These are phyloP conservation scores for Panthera tigris DNA, from an alignment of 2,113 vertebrate genomes.

Conservation along the genomic window DNA sequence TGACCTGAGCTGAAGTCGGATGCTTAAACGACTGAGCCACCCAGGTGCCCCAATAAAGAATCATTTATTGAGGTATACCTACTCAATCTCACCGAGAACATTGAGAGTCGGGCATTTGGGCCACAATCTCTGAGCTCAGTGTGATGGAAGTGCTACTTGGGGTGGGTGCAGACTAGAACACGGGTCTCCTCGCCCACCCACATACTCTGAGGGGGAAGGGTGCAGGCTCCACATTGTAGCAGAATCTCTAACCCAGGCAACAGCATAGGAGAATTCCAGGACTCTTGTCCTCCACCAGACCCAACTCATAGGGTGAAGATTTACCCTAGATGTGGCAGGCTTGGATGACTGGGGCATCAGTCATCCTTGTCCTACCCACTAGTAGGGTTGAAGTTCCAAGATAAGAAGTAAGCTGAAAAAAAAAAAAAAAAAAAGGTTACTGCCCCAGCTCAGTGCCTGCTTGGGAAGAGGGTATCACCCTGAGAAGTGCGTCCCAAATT, in stretches of 20 bases:
- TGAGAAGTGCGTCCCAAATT: too few species aligned
- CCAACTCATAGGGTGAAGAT: not conserved
- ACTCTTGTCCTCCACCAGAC: not conserved
- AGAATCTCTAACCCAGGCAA: not conserved
- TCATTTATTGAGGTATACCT: not conserved
- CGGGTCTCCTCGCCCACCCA: not conserved
- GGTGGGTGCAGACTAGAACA: not conserved
- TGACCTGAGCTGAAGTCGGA: too few species aligned
- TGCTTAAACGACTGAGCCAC: too few species aligned
- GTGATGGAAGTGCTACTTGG: not conserved
- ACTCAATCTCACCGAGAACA: not conserved
- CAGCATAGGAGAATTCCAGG: too few species aligned
- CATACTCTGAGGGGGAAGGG: not conserved
- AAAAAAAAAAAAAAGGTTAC: accelerated
- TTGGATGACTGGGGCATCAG: too few species aligned
- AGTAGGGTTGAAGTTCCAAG: not conserved
- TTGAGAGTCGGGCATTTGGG: not conserved
- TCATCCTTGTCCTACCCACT: not conserved
- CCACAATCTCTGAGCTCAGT: not conserved
- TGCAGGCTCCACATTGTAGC: not conserved
- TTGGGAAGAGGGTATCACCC: not conserved
- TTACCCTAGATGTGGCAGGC: not conserved
- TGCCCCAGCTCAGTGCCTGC: not conserved
- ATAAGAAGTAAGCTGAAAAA: not conserved
- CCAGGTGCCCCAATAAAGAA: not conserved